Conservation (phyloP, 2,113 vertebrate genomes). For the Monarcha castaneiventris region DNA sequence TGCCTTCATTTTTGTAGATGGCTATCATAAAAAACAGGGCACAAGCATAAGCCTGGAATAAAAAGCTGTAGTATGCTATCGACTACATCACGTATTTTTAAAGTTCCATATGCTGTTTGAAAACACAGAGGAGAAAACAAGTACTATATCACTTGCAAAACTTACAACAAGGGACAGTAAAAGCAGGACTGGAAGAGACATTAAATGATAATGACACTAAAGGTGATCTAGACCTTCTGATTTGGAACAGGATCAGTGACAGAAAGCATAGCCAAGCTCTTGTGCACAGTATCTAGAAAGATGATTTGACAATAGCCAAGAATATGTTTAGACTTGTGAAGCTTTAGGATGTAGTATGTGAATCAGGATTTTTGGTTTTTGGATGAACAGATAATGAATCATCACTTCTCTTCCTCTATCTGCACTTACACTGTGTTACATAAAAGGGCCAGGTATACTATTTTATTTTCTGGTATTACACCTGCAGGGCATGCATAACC, state of each 20-base stretch:
- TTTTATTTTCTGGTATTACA: conserved; percentile 26
- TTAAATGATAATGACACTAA: background rate
- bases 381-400: conserved; percentile 57
- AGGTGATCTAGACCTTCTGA: background rate
- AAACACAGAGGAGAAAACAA: background rate
- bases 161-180: background rate
- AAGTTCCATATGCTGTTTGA: background rate
- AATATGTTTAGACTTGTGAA: background rate
- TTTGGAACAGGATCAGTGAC: background rate
- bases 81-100: background rate
- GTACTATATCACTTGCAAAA: background rate
- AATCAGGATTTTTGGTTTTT: conserved; percentile 21
- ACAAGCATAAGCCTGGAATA: background rate
- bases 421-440: background rate
- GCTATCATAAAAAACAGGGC: background rate
- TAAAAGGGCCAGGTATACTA: background rate
- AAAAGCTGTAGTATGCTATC: background rate
- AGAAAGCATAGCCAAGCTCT: background rate
- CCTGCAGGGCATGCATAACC: conserved; percentile 24
- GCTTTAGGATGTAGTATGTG: background rate
- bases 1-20: background rate
- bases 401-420: conserved; percentile 1
- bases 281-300: background rate
- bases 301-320: background rate
- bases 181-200: background rate